Evolutionary conservation across 2,113 vertebrate species (phyloP), one percentile per base, ranked within the genome.

Genomic region (Ranitomeya imitator): DNA sequence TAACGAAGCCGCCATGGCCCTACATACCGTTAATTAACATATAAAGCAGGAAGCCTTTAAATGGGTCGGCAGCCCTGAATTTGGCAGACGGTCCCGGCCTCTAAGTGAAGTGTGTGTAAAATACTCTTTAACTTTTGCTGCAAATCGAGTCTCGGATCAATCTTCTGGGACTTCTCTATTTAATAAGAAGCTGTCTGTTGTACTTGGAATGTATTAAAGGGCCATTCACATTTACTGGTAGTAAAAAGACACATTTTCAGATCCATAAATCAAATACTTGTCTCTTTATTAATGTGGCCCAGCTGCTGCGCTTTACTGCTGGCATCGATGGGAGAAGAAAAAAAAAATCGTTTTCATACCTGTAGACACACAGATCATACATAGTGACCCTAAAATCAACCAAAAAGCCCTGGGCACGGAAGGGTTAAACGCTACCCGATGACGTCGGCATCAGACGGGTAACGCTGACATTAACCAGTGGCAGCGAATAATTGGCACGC

Each of bases 1-100:
- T 76, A 76, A 89, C 3, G 0, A 85, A 90, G 85, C 11, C 89
- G 91, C 89, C 91, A 13, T 92, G 90, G 93, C 93, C 93, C 92
- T 92, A 92, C 90, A 92, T 92, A 89, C 93, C 92, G 91, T 92
- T 94, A 93, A 93, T 94, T 94, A 94, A 88, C 90, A 80, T 88
- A 90, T 91, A 90, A 89, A 90, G 90, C 92, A 92, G 92, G 95
- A 93, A 90, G 93, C 90, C 92, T 93, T 92, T 93, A 91, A 93
- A 93, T 89, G 91, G 91, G 90, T 94, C 89, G 90, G 90, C 89
- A 91, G 92, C 89, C 82, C 92, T 91, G 89, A 89, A 61, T 74
- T 92, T 86, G 85, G 93, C 93, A 90, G 86, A 90, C 93, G 61
- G 11, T 55, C 57, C 13, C 73, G 89, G 69, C 80, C 90, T 91